phyloP scores from a whole-genome alignment of 2,797 vertebrate species.

The Artibeus jamaicensis region DNA sequence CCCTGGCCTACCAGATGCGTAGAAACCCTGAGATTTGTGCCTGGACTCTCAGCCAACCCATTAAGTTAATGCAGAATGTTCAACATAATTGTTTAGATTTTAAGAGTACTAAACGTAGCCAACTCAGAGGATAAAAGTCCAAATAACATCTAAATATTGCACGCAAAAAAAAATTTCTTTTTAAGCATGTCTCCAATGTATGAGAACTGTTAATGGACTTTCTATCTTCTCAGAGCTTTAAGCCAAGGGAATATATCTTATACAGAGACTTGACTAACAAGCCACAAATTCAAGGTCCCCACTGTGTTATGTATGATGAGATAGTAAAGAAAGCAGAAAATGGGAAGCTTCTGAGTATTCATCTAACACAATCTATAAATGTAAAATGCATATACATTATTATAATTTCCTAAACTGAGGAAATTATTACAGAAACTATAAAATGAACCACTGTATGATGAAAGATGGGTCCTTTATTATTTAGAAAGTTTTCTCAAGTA shows the following conservation, averaged over 20 bases:
- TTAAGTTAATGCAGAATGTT: neutral
- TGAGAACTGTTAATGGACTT: neutral
- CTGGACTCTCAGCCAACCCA: neutral
- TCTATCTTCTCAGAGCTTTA: neutral
- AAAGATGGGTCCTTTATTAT: neutral
- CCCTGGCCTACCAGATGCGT: neutral
- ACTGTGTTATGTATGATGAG: neutral
- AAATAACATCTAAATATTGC: neutral
- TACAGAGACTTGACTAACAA: neutral
- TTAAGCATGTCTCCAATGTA: neutral
- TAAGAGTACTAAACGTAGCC: neutral
- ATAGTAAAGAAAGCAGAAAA: neutral
- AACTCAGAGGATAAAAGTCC: neutral
- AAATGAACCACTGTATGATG: neutral
- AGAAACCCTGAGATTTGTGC: neutral
- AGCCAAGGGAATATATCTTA: neutral
- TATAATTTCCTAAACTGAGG: neutral
- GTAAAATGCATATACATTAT: neutral
- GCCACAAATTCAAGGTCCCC: neutral
- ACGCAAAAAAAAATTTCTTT: neutral
- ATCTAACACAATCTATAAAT: neutral
- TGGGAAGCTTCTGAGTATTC: neutral
- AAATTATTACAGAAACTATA: neutral
- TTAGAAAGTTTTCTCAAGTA: neutral
- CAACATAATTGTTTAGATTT: neutral